Evolutionary conservation across 2,113 vertebrate genomes (phyloP).

Genomic region (Daphoenositta chrysoptera): DNA sequence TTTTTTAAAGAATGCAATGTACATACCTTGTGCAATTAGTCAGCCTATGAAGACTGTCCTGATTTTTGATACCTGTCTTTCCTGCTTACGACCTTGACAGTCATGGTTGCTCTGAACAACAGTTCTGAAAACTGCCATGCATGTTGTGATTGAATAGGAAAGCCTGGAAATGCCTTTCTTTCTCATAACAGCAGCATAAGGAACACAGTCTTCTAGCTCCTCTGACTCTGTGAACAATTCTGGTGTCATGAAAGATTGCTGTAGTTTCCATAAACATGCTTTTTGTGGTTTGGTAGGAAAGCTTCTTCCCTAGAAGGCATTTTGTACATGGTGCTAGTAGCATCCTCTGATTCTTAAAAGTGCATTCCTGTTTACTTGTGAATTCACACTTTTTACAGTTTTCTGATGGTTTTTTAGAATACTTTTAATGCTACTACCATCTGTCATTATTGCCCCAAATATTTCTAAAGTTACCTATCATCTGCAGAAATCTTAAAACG

Average conservation of each 20-base stretch:
- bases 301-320: neutral
- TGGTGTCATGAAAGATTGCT: slow-evolving; percentile 16
- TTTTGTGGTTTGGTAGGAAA: slow-evolving; percentile 37
- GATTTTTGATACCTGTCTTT: neutral
- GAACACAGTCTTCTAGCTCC: slow-evolving; percentile 32
- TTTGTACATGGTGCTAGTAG: neutral
- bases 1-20: neutral
- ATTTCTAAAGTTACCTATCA: neutral
- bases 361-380: neutral
- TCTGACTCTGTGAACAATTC: neutral
- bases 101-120: neutral
- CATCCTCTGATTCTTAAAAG: neutral
- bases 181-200: neutral
- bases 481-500: neutral
- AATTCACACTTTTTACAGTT: neutral
- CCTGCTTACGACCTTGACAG: neutral
- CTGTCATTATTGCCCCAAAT: neutral
- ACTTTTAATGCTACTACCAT: neutral
- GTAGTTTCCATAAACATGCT: slow-evolving; percentile 29
- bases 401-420: neutral
- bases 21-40: neutral
- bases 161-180: neutral
- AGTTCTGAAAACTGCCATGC: neutral
- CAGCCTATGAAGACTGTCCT: neutral
- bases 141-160: neutral